Conservation (phyloP, 2,113 vertebrate genomes). For the Nothocercus nigrocapillus region DNA sequence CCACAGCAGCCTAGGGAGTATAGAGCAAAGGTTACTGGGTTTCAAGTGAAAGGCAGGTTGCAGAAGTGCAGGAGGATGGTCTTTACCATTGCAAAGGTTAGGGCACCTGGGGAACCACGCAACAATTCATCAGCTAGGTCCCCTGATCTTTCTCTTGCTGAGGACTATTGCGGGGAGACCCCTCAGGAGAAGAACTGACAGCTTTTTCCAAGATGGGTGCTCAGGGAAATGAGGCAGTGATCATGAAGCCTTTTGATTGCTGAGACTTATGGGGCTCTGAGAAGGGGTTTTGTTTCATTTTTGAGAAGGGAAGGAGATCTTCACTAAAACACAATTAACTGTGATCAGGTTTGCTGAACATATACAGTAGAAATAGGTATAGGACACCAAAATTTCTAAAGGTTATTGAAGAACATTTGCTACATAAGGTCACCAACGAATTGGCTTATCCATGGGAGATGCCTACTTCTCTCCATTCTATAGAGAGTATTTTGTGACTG, state of each 20-base stretch:
- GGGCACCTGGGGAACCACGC: rapidly evolving
- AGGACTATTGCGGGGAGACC: rapidly evolving
- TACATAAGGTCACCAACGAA: not conserved
- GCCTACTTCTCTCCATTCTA: rapidly evolving
- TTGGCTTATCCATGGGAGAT: not conserved
- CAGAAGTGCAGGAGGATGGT: not conserved
- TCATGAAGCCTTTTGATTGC: rapidly evolving
- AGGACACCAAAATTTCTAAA: not conserved
- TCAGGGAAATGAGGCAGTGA: not conserved
- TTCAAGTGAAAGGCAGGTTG: not conserved
- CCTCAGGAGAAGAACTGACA: not conserved
- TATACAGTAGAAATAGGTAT: not conserved
- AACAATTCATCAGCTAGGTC: not conserved
- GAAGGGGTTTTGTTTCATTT: not conserved
- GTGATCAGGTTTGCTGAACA: not conserved
- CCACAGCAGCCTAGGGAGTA: rapidly evolving
- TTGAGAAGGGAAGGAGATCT: not conserved
- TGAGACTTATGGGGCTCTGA: not conserved
- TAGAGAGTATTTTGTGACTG: not conserved
- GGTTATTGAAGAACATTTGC: not conserved
- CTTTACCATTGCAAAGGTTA: not conserved
- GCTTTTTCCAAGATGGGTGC: not conserved
- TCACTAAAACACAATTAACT: not conserved
- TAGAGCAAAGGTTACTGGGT: not conserved
- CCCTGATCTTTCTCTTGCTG: not conserved